Evolutionary conservation across 2,113 vertebrate species (phyloP).

Genomic region (Osmerus eperlanus): DNA sequence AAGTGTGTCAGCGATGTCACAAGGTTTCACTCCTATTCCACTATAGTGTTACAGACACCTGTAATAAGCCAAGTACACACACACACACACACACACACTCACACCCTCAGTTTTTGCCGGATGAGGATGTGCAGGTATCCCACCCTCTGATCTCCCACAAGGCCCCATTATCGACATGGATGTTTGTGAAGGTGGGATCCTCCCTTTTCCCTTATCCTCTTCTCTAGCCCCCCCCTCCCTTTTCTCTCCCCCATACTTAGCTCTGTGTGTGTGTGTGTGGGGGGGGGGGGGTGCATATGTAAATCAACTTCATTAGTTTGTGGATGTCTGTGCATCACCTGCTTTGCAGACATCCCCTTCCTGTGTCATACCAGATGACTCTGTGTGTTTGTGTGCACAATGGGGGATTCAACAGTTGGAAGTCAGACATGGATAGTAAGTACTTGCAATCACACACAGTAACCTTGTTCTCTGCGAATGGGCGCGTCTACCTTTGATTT

Average conservation of each 20-base stretch:
- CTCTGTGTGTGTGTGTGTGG: no score
- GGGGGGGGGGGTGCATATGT: no score
- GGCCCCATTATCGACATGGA: not conserved
- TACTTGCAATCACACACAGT: not conserved
- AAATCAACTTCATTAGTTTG: no score
- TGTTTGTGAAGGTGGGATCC: not conserved
- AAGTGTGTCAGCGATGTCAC: not conserved
- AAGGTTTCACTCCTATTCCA: not conserved
- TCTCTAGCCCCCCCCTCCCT: not conserved
- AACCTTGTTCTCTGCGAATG: not conserved
- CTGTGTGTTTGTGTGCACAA: not conserved
- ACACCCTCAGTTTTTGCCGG: not conserved
- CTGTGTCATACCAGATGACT: no score
- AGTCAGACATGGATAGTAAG: no score
- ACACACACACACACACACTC: slow-evolving; percentile 7
- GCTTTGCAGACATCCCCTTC: no score
- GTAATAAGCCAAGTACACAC: slow-evolving; percentile 7
- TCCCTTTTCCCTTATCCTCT: not conserved
- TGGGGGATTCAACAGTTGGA: no score
- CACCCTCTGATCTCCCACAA: not conserved
- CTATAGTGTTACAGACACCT: not conserved
- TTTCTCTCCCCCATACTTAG: no score
- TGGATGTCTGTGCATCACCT: no score
- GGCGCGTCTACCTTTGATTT: no score
- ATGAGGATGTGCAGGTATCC: slow-evolving; percentile 1